Conservation (phyloP, 2,113 vertebrate genomes). For the Oplegnathus fasciatus region DNA sequence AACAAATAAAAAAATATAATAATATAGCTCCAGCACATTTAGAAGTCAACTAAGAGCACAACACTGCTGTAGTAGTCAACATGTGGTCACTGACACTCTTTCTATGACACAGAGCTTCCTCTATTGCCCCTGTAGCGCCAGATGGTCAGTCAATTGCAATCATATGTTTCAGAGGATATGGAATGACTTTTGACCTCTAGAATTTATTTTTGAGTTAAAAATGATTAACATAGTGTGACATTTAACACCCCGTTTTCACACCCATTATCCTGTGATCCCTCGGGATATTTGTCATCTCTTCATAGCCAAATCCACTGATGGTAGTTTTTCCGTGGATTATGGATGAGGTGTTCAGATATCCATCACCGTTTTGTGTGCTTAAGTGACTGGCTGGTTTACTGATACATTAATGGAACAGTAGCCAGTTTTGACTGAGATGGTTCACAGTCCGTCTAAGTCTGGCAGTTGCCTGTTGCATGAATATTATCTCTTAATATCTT, state of each 20-base stretch:
- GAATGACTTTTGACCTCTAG: constrained; percentile 10
- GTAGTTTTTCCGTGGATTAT: background rate
- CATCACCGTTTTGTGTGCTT: background rate
- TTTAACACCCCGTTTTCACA: background rate
- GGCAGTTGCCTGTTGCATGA: background rate
- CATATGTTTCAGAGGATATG: constrained; percentile 40
- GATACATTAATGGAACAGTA: background rate
- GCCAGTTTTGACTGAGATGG: background rate
- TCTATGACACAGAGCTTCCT: constrained; percentile 19
- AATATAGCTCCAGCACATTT: constrained; percentile 10
- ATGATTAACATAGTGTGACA: background rate
- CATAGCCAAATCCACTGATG: background rate
- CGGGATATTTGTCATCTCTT: background rate
- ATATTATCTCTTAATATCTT: background rate
- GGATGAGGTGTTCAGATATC: constrained; percentile 4
- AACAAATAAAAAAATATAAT: too few relatives aligned
- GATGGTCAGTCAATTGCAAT: constrained; percentile 37
- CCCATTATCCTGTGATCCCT: background rate
- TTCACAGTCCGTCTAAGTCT: background rate
- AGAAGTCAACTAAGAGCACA: constrained; percentile 1
- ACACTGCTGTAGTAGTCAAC: background rate
- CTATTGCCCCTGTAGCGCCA: background rate
- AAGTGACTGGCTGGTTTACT: background rate
- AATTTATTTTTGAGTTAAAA: constrained; percentile 32
- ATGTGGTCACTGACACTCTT: background rate